Base-by-base conservation (phyloP, 2,888 invertebrate species). In the Prosopocoilus inquinatus region DNA sequence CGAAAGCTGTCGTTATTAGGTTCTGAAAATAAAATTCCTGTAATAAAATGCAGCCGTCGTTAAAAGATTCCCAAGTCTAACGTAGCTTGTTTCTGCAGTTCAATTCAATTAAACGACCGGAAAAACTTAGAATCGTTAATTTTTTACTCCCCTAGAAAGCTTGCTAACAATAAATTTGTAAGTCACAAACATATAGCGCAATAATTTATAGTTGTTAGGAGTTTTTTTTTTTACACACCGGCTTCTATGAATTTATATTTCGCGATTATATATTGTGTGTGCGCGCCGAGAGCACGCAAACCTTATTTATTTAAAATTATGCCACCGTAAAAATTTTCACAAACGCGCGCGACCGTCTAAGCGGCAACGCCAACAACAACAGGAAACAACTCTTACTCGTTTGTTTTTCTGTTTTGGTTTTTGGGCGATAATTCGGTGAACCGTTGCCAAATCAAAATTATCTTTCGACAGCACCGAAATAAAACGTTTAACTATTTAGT, bases 71-170 rank as follows among this genome's bases (percentile, higher is more conserved):
- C 65, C 60, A 49, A 49, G 41, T 51, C 45, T 39, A 53, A 52
- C 58, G 60, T 66, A 69, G 65, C 67, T 67, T 67, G 68, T 73
- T 74, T 70, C 67, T 65, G 73, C 72, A 66, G 72, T 73, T 74
- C 73, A 67, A 72, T 75, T 72, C 74, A 75, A 75, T 75, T 75
- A 75, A 75, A 75, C 73, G 73, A 70, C 71, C 72, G 73, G 73
- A 74, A 75, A 75, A 75, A 75, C 72, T 72, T 71, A 63, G 67
- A 72, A 75, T 73, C 74, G 74, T 74, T 75, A 75, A 73, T 73
- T 75, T 74, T 74, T 74, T 75, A 55, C 57, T 56, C 48, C 46
- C 55, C 47, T 47, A 48, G 47, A 62, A 57, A 64, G 63, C 66
- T 65, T 66, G 68, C 71, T 68, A 67, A 70, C 70, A 69, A 73